Evolutionary conservation across 2,797 vertebrate species (phyloP), one percentile per base, ranked within the genome.

Genomic region (Meda fulgida): DNA sequence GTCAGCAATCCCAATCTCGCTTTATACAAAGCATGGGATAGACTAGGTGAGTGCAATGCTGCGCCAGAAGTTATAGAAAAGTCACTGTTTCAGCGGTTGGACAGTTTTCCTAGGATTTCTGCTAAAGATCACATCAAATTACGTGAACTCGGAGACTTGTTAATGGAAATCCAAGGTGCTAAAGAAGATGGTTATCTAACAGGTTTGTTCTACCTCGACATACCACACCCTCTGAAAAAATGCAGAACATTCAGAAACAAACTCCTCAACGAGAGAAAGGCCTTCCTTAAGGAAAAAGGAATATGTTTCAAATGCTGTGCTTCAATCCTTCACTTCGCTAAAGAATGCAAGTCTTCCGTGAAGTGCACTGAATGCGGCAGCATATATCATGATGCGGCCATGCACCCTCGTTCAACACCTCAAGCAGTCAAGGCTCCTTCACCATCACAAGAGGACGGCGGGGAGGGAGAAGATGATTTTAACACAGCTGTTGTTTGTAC

Each of bases 301-400:
- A 90, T 87, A 70, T 87, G 81, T n/a, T 88, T 90, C 16, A 90
- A 70, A 18, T 88, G 86, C 16, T 89, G 86, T 81, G 46, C 78
- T 9, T 89, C 84, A 7, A 16, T 1, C 5, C 43, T 67, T 1
- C 80, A 88, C 21, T 46, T 88, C 0, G 43, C 88, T 9, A 89
- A 82, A 36, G 76, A 88, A 5, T 91, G 84, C 46, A 85, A 78
- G 9, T 36, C 60, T 19, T 16, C 51, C 1, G 69, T 88, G 1
- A 88, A 86, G 16, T 89, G 88, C 40, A 18, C 40, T 4, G 80
- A 89, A 72, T 89, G 80, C 7, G 51, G 48, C 5, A 87, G 79
- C 29, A 79, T 36, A 18, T 4, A 26, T 51, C 80, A 90, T 38
- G 70, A 86, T 48, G 29, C 31, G 2, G 83, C 48, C 58, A 88